Evolutionary conservation across 1,140 invertebrate species (phyloP), one percentile per base, ranked within the genome.

Genomic region (Drosophila kurseongensis): DNA sequence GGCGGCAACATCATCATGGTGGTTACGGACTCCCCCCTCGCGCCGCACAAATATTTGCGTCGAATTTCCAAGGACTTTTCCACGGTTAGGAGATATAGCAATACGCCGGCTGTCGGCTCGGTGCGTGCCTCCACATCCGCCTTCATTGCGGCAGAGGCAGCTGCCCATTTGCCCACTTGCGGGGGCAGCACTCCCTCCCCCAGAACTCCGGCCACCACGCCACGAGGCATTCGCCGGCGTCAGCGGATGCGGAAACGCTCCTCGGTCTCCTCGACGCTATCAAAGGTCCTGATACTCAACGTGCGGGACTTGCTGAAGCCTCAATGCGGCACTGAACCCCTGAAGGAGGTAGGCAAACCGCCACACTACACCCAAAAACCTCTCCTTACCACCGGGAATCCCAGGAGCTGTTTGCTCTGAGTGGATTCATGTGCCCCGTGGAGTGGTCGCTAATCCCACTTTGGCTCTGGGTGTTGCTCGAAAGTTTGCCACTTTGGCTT

Each of bases 231-330:
- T 40, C 90, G 90, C 5, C 78, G 76, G 14, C 84, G 86, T 23
- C 68, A 79, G 35, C 63, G 83, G 38, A 61, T 79, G 51, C 80
- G 91, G 10, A 92, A 92, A 48, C 89, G 91, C 47, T 92, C 91
- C 18, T 92, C 91, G 2, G 77, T 92, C 38, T 92, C 91, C 41
- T 92, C 91, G 48, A 91, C 91, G 9, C 67, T 92, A 23, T 92
- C 91, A 8, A 91, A 91, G 83, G 90, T 92, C 47, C 72, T 92
- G n/a, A 91, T 92, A 76, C 78, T 92, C 40, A 92, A 92, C 58
- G 91, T 92, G 52, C 84, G 91, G 29, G 91, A 92, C 80, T 88
- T 92, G 77, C 68, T 92, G 42, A 85, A 63, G 69, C 68, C 73
- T 12, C 75, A 83, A 13, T 55, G 85, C 27, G 61, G 71, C 61